Evolutionary conservation across 2,888 invertebrate species (phyloP).

Genomic region (Piscicola geometra): DNA sequence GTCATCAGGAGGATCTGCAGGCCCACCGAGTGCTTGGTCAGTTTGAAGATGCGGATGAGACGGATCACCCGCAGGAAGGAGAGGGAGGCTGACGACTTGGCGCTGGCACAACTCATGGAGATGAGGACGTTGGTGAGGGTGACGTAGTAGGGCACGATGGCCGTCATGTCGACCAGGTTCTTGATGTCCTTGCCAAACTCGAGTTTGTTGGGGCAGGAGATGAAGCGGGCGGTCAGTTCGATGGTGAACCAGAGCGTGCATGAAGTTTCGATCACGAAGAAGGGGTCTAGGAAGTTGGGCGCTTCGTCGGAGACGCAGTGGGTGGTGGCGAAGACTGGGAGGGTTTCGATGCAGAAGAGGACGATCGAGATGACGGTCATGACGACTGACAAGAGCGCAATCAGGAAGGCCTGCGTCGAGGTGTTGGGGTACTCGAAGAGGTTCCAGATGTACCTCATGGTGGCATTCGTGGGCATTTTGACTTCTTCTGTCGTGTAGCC

Average conservation of each 20-base stretch:
- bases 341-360: slow-evolving; percentile 54
- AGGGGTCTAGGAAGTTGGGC: slow-evolving; percentile 53
- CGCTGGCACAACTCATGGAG: slow-evolving; percentile 51
- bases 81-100: slow-evolving; percentile 56
- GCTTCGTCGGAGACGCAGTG: slow-evolving; percentile 48
- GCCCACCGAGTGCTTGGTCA: slow-evolving; percentile 59
- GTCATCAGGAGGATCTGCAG: slow-evolving; percentile 59
- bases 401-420: slow-evolving; percentile 51
- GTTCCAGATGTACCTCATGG: slow-evolving; percentile 53
- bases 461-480: slow-evolving; percentile 49
- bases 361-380: slow-evolving; percentile 54
- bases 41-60: slow-evolving; percentile 57
- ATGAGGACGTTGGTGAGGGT: slow-evolving; percentile 54
- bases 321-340: slow-evolving; percentile 48
- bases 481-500: slow-evolving; percentile 49
- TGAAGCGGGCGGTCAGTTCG: slow-evolving; percentile 56
- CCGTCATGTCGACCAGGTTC: slow-evolving; percentile 58
- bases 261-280: slow-evolving; percentile 58
- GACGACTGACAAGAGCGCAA: slow-evolving; percentile 53
- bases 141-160: slow-evolving; percentile 59
- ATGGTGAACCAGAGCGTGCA: slow-evolving; percentile 59
- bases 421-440: slow-evolving; percentile 55
- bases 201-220: slow-evolving; percentile 56
- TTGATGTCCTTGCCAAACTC: slow-evolving; percentile 57
- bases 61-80: slow-evolving; percentile 58